Conservation (phyloP, 1,140 invertebrate species). For the Colletes latitarsis region DNA sequence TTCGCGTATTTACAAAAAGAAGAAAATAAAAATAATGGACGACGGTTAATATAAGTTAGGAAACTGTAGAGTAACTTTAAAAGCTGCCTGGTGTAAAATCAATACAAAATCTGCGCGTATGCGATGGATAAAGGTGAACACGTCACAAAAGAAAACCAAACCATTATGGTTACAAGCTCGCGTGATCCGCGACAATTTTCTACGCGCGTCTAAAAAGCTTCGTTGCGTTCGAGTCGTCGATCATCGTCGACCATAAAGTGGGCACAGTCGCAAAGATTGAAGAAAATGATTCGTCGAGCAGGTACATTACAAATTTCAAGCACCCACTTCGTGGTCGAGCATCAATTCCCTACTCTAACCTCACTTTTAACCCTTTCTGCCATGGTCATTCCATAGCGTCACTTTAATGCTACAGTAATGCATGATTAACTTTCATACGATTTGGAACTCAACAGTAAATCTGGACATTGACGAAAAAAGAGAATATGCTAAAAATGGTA, state of each 20-base stretch:
- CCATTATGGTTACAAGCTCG: background rate
- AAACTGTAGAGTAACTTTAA: conserved; percentile 42
- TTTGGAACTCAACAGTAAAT: too few relatives aligned
- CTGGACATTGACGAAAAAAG: too few relatives aligned
- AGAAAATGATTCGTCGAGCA: conserved; percentile 1
- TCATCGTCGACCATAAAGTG: conserved; percentile 18
- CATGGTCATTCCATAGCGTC: too few relatives aligned
- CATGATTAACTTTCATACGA: too few relatives aligned
- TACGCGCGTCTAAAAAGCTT: background rate
- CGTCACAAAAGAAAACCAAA: conserved; percentile 7
- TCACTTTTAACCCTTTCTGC: conserved; percentile 8
- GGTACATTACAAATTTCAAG: conserved; percentile 18
- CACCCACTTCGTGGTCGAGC: conserved; percentile 14
- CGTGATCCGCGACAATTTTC: background rate
- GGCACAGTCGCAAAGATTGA: background rate
- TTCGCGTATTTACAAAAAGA: conserved; percentile 42
- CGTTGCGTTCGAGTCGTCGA: conserved; percentile 4
- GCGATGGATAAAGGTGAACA: conserved; percentile 14
- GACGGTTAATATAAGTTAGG: conserved; percentile 38
- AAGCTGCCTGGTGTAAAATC: conserved; percentile 38
- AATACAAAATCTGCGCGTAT: conserved; percentile 25
- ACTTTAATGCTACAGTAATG: too few relatives aligned
- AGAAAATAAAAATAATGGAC: conserved; percentile 24
- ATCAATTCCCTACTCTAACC: conserved; percentile 17
- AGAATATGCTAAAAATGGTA: too few relatives aligned